Evolutionary conservation across 1,140 invertebrate species (phyloP).

Genomic region (Catajapyx aquilonaris): DNA sequence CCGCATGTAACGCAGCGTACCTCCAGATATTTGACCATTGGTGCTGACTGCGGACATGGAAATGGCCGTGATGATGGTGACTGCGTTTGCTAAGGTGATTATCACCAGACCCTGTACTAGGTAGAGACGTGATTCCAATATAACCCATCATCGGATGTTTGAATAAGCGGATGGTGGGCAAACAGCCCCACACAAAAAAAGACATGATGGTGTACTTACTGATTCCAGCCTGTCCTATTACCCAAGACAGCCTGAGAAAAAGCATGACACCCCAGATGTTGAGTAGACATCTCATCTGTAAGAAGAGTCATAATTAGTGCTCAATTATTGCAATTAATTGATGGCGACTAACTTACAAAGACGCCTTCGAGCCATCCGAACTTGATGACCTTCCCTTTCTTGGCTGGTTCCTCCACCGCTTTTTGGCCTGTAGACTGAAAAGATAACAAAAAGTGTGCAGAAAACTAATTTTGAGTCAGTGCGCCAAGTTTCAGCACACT

Average conservation of each 20-base stretch:
- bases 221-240: constrained; percentile 35
- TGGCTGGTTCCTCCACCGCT: constrained; percentile 7
- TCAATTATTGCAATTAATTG: not conserved
- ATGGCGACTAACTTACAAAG: constrained; percentile 12
- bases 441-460: no score
- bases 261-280: constrained; percentile 43
- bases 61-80: constrained; percentile 36
- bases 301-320: not conserved
- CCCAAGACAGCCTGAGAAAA: constrained; percentile 35
- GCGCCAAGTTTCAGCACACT: no score
- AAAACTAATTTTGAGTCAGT: no score
- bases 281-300: constrained; percentile 26
- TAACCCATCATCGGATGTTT: no score
- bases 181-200: no score
- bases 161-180: no score
- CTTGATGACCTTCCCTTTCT: constrained; percentile 20
- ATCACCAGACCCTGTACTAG: constrained; percentile 20
- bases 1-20: no score
- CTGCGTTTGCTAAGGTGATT: constrained; percentile 28
- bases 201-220: no score
- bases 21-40: constrained; percentile 27
- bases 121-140: no score
- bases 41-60: constrained; percentile 47
- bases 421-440: constrained; percentile 8
- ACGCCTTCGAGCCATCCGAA: constrained; percentile 33